Conservation (phyloP, 2,113 vertebrate species). For the Origma solitaria region DNA sequence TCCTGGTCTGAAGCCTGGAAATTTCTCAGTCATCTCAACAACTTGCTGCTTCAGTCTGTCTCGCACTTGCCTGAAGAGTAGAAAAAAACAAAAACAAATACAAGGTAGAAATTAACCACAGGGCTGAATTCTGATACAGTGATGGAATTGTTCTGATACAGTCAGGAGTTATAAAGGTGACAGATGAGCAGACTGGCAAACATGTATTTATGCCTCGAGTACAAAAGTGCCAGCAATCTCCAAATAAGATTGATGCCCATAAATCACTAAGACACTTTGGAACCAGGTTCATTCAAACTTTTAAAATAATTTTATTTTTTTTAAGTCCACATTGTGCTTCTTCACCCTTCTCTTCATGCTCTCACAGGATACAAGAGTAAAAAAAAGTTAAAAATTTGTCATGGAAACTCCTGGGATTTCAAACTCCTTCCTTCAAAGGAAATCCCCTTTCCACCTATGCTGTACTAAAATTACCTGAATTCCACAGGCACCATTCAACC, state of each 20-base stretch:
- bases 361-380: not conserved
- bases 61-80: constrained; percentile 81
- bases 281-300: not conserved
- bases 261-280: not conserved
- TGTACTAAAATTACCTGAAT: not conserved
- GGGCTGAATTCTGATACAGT: not conserved
- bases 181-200: not conserved
- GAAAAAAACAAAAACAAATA: not conserved
- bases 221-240: not conserved
- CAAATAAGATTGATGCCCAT: not conserved
- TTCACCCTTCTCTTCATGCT: rapidly evolving
- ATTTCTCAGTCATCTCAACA: constrained; percentile 78
- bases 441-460: not conserved
- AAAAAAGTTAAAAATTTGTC: not conserved
- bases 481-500: not conserved
- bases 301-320: not conserved
- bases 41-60: constrained; percentile 86
- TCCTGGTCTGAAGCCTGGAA: constrained; percentile 86
- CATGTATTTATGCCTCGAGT: not conserved
- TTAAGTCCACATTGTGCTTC: not conserved
- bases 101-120: not conserved
- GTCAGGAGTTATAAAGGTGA: not conserved
- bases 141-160: not conserved
- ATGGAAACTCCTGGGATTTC: not conserved
- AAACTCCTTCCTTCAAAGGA: not conserved